These are phyloP conservation scores for Idaea biselata DNA, from an alignment of 2,888 invertebrate species.

Conservation along the genomic window DNA sequence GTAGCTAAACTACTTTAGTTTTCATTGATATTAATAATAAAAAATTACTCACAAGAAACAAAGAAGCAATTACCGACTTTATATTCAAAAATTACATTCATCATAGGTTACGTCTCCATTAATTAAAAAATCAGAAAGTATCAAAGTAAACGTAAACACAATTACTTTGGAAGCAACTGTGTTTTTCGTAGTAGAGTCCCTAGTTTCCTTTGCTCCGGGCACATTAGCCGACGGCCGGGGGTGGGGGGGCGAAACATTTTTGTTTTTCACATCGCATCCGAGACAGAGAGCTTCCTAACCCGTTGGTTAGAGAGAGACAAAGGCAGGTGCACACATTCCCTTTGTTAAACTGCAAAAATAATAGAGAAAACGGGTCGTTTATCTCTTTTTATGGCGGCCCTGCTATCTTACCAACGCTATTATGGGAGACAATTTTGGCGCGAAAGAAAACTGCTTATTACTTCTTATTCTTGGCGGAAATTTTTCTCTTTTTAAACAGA, in stretches of 20 bases:
- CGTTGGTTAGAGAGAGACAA: conserved; percentile 62
- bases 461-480: conserved; percentile 69
- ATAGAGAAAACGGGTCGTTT: conserved; percentile 79
- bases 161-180: not conserved
- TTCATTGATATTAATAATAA: no score
- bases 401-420: conserved; percentile 78
- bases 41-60: not conserved
- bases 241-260: conserved; percentile 72
- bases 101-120: not conserved
- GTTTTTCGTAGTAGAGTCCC: not conserved
- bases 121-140: not conserved
- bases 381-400: conserved; percentile 78
- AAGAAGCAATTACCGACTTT: not conserved
- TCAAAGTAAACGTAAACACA: not conserved
- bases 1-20: no score
- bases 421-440: conserved; percentile 80
- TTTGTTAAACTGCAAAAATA: conserved; percentile 80
- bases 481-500: conserved; percentile 27
- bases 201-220: conserved; percentile 55
- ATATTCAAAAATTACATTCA: not conserved
- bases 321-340: conserved; percentile 75
- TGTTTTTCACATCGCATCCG: conserved; percentile 68
- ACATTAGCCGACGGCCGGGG: conserved; percentile 65
- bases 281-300: conserved; percentile 43
- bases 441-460: conserved; percentile 81